phyloP scores from a whole-genome alignment of 2,888 invertebrate genomes.

The Odontomyia ornata region DNA sequence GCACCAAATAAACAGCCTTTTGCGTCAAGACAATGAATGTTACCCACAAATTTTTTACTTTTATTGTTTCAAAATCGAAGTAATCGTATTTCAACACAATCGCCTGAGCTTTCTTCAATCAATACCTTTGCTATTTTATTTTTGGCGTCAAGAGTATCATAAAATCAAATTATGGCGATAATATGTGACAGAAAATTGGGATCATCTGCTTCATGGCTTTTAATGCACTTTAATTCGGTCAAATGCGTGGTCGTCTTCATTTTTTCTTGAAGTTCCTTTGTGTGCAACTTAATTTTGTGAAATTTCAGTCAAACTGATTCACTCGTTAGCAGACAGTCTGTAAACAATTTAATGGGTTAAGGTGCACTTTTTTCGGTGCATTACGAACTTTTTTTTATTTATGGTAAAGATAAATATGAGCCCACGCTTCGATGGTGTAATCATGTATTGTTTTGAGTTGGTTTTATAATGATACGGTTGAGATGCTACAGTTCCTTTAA shows the following conservation, averaged over 20 bases:
- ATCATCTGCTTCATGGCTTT: neutral
- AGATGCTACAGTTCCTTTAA: too few relatives aligned
- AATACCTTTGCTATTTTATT: neutral
- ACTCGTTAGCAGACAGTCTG: neutral
- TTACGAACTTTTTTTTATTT: neutral
- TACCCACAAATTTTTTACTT: neutral
- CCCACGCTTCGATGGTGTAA: conserved; percentile 17
- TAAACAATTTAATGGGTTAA: conserved; percentile 16
- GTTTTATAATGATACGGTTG: conserved; percentile 14
- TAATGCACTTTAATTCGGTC: conserved; percentile 18
- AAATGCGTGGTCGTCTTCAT: conserved; percentile 6
- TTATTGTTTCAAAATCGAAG: neutral
- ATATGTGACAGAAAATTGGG: conserved; percentile 38
- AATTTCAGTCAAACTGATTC: too few relatives aligned
- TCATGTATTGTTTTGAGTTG: neutral
- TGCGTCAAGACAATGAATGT: neutral
- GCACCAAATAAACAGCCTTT: neutral
- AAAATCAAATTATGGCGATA: conserved; percentile 27
- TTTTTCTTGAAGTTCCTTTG: neutral
- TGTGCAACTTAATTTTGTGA: too few relatives aligned
- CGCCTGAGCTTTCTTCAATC: neutral
- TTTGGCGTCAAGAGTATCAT: neutral
- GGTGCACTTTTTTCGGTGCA: conserved; percentile 20
- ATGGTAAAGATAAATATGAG: neutral
- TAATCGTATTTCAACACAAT: neutral